Base-by-base conservation (phyloP, 2,797 vertebrate species). In the Benthosema pterotum region DNA sequence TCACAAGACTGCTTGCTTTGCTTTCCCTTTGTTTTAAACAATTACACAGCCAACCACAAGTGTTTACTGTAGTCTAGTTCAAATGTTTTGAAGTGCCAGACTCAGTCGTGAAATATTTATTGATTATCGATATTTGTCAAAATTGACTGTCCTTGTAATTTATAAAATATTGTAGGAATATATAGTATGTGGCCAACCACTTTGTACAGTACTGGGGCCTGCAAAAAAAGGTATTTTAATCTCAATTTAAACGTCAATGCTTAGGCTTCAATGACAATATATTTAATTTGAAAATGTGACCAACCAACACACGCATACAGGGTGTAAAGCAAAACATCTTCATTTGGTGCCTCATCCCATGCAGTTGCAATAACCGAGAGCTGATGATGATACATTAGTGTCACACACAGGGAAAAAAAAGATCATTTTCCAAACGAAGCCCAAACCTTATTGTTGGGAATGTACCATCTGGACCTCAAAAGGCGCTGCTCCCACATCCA, bases 381-480 rank as follows among this genome's bases (percentile, higher is more conserved):
- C 72, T 86, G 85, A 88, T 77, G 79, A 86, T 88, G 85, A 91
- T 74, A 74, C 84, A 88, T 91, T 62, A 81, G 63, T 65, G 71
- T 86, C 28, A 52, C 78, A 80, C 66, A 66, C 77, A 83, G 80
- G 80, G 88, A 91, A 86, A 83, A 89, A 91, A 86, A 83, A 70
- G 82, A 88, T 86, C 51, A 87, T 90, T 89, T 91, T 89, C 79
- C 83, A 87, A 85, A 85, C 83, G 87, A 89, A 89, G 87, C 75
- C 83, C 76, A 89, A 91, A 90, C 82, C 89, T 89, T 92, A 91
- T 91, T 92, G 91, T 92, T 92, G 81, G 86, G 85, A 84, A 87
- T 77, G 87, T 75, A 88, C 91, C 91, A 93, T 93, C 93, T 93
- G 91, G 87, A 91, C 87, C 91, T 89, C 90, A 87, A 83, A 90